Evolutionary conservation across 2,113 vertebrate species (phyloP).

Genomic region (Xiphophorus maculatus): DNA sequence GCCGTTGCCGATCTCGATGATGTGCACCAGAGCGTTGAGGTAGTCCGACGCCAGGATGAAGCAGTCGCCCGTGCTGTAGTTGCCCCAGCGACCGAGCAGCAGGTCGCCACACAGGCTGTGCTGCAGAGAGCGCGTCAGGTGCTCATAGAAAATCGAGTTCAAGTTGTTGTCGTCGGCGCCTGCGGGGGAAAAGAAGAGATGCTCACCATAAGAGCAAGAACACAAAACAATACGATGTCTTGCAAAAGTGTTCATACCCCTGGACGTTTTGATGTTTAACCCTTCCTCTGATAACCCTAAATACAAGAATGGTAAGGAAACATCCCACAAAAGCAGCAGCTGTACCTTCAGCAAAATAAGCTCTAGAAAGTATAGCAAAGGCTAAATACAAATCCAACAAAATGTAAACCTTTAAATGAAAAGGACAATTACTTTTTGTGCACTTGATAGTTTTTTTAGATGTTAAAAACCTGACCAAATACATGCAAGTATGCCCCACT

Average conservation of each 20-base stretch:
- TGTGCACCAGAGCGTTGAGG: constrained; percentile 92
- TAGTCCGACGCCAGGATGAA: constrained; percentile 93
- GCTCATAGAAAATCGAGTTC: constrained; percentile 93
- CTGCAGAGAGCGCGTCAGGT: constrained; percentile 90
- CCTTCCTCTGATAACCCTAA: neutral
- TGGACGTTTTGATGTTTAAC: neutral
- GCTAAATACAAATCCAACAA: no score
- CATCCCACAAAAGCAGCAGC: no score
- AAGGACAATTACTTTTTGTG: no score
- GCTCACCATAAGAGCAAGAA: neutral
- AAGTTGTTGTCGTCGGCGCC: constrained; percentile 92
- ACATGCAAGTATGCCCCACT: no score
- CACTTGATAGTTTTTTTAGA: no score
- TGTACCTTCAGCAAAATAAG: no score
- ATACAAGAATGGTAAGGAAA: neutral
- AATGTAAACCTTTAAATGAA: no score
- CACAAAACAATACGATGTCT: neutral
- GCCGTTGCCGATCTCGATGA: constrained; percentile 92
- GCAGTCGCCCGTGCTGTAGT: constrained; percentile 89
- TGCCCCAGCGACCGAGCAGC: constrained; percentile 90
- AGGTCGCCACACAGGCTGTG: constrained; percentile 91
- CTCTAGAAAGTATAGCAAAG: no score
- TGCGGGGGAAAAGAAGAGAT: constrained; percentile 36
- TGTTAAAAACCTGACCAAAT: no score
- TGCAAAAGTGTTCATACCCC: neutral